A percentile compares a stretch with the other conserved stretches of the same genome.
These are phyloP conservation scores for Boulengeromyrus knoepffleri DNA, from an alignment of 2,113 vertebrate species.

Conservation along the genomic window DNA sequence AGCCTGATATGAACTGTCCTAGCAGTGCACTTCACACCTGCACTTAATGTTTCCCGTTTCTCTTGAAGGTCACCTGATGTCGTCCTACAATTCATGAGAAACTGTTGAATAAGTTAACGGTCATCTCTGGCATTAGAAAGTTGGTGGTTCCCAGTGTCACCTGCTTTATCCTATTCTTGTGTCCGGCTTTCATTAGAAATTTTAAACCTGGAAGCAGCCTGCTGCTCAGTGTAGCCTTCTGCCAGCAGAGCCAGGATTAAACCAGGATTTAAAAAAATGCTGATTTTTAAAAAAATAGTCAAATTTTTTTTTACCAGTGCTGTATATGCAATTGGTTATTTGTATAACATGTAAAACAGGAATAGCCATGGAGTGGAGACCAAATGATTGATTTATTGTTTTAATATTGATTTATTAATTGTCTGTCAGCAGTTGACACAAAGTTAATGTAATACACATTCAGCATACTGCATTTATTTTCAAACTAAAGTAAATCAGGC, in stretches of 20 bases:
- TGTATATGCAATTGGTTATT: not conserved
- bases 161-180: too few species aligned
- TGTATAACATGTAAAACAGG: not conserved
- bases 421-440: not conserved
- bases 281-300: not conserved
- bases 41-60: too few species aligned
- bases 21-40: too few species aligned
- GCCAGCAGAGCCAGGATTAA: not conserved
- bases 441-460: not conserved
- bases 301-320: not conserved
- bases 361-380: not conserved
- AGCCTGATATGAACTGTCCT: too few species aligned
- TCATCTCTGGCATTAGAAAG: too few species aligned
- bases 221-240: not conserved
- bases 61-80: too few species aligned
- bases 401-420: not conserved
- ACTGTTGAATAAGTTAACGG: too few species aligned
- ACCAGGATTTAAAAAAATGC: not conserved
- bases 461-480: not conserved
- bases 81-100: too few species aligned
- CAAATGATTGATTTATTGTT: not conserved
- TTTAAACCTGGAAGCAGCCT: too few species aligned
- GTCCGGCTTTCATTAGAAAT: too few species aligned
- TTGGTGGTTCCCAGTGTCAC: too few species aligned
- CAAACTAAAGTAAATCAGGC: not conserved